Evolutionary conservation across 2,797 vertebrate species (phyloP).

Genomic region (Emydoidea blandingii): DNA sequence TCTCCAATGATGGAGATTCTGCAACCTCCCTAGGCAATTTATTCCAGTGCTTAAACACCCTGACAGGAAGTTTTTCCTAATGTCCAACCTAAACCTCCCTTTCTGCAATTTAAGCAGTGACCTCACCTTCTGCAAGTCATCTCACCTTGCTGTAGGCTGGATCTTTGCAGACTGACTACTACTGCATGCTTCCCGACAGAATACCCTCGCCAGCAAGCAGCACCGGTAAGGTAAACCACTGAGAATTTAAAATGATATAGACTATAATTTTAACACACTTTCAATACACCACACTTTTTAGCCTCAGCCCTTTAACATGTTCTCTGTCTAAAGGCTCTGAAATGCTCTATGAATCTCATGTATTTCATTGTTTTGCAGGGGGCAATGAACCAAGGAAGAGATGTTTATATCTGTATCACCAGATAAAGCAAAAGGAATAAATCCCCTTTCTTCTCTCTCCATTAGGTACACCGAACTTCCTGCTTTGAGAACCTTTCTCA

Average conservation of each 20-base stretch:
- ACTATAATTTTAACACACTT: neutral
- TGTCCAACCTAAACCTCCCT: neutral
- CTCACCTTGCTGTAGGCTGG: neutral
- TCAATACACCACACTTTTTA: neutral
- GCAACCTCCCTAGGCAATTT: neutral
- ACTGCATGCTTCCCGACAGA: neutral
- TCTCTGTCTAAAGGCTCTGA: neutral
- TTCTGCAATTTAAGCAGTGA: neutral
- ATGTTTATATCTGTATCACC: neutral
- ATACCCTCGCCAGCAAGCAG: neutral
- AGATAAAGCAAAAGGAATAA: conserved; percentile 3
- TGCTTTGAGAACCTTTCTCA: neutral
- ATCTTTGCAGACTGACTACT: neutral
- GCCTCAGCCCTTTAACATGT: neutral
- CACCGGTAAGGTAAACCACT: neutral
- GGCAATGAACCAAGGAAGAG: neutral
- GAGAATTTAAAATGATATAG: neutral
- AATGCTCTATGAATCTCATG: neutral
- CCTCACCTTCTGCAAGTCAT: neutral
- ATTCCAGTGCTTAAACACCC: neutral
- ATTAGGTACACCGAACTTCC: neutral
- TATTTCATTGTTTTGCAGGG: neutral
- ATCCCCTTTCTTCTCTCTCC: neutral
- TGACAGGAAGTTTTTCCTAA: neutral
- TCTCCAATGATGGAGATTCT: neutral